phyloP scores from a whole-genome alignment of 2,113 vertebrate species.

The Macrotis lagotis region DNA sequence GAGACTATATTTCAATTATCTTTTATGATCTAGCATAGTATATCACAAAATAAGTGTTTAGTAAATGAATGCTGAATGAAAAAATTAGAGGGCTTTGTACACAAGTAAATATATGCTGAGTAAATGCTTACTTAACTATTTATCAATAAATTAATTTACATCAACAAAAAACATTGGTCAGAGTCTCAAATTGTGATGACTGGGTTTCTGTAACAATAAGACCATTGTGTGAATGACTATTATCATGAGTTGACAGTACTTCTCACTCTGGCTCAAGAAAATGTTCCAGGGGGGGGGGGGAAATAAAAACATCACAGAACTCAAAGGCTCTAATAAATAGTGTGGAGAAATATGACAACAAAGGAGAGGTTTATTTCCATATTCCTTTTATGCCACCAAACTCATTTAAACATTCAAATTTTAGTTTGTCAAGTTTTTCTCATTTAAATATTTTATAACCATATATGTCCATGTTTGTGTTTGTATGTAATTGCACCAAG shows the following conservation, averaged over 20 bases:
- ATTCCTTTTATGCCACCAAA: not conserved
- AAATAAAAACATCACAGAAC: slow-evolving; percentile 17
- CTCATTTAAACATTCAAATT: not conserved
- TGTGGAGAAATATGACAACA: slow-evolving; percentile 6
- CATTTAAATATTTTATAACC: not conserved
- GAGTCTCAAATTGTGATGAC: not conserved
- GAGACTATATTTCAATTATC: not conserved
- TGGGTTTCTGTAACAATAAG: not conserved
- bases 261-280: not conserved
- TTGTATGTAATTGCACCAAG: too few species aligned
- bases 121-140: not conserved
- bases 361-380: not conserved
- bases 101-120: not conserved
- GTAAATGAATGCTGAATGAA: not conserved
- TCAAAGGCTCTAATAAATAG: not conserved
- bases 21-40: not conserved
- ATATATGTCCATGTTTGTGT: too few species aligned
- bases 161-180: not conserved
- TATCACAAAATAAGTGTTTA: not conserved
- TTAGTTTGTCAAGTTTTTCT: not conserved
- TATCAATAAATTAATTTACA: not conserved
- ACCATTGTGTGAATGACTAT: not conserved
- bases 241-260: not conserved
- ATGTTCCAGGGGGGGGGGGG: not conserved
- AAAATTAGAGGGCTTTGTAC: not conserved